Base-by-base conservation (phyloP, 30 jellyfish, hydroid and myxozoan genomes). In the Nemopilema nomurai region DNA sequence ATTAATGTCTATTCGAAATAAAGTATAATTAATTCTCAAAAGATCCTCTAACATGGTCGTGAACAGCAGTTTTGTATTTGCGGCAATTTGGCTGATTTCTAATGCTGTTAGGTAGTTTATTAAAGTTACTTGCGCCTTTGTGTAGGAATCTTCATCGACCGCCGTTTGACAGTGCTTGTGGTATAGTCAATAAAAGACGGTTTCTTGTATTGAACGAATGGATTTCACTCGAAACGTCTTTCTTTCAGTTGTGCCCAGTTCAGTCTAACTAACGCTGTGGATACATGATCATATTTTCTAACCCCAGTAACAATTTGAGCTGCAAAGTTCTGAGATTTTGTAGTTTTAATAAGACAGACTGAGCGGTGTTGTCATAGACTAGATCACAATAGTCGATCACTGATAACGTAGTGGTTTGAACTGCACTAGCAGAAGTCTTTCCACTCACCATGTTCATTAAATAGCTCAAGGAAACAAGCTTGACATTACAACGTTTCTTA, bases 261-360 rank as follows among this genome's bases (percentile, higher is more conserved):
- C 51, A 71, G 82, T 71, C n/a, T n/a, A n/a, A n/a, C 69, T 71
- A 71, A 71, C 4, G 69, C 69, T 28, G 68, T 27, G 83, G 83
- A 72, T 72, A 72, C 32, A 76, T 49, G 52, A 49, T 76, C 86
- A 76, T 76, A 76, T 76, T n/a, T 49, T 51, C 52, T n/a, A 76
- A 50, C 86, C 86, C 86, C 86, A 76, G 86, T 51, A 74, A 51
- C 74, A 76, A 76, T 51, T 76, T 74, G 86, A 1, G 86, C 86
- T 49, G 86, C 86, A 51, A 51, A 49, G 51, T 51, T 73, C 83
- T 73, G 83, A 28, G 83, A 32, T 49, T 32, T 72, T 76, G 74
- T 57, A 76, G 74, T 22, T 76, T 51, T 76, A 8, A 76, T 76
- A 76, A 73, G 0, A 73, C 83, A 73, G 28, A 30, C 83, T 30